phyloP scores from a whole-genome alignment of 2,113 vertebrate species.

The Excalfactoria chinensis region DNA sequence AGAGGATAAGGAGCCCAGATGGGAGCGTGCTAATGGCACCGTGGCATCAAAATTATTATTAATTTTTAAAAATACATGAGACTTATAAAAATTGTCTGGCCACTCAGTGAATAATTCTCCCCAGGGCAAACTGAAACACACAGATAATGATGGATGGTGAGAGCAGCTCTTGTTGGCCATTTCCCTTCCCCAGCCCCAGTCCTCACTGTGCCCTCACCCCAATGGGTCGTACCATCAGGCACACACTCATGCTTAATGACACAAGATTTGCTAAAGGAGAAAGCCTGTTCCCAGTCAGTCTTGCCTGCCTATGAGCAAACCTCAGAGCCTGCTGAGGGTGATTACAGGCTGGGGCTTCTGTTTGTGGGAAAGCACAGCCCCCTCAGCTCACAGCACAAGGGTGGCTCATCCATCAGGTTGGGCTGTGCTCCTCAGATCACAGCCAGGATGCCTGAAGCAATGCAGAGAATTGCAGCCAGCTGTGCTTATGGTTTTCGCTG shows the following conservation, averaged over 20 bases:
- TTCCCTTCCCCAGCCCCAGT: not conserved
- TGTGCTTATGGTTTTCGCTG: not conserved
- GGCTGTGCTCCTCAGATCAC: not conserved
- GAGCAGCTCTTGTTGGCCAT: not conserved
- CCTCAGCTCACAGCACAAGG: not conserved
- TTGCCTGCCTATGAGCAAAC: not conserved
- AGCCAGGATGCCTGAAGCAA: not conserved
- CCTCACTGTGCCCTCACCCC: not conserved
- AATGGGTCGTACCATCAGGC: not conserved
- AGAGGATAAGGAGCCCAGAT: not conserved
- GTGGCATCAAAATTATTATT: not conserved
- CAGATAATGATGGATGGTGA: not conserved
- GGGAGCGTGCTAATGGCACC: not conserved
- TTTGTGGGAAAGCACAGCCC: not conserved
- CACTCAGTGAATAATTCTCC: not conserved
- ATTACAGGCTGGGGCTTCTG: not conserved
- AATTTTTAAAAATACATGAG: not conserved
- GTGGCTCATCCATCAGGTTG: not conserved
- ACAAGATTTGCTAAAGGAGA: not conserved
- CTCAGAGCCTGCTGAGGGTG: not conserved
- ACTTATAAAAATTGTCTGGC: not conserved
- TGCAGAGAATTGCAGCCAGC: not conserved
- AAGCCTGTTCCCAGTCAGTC: not conserved
- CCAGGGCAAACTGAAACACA: not conserved
- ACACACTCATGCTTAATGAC: not conserved